Evolutionary conservation across 2,888 invertebrate species (phyloP), one percentile per base, ranked within the genome.

Genomic region (Lasioglossum morio): DNA sequence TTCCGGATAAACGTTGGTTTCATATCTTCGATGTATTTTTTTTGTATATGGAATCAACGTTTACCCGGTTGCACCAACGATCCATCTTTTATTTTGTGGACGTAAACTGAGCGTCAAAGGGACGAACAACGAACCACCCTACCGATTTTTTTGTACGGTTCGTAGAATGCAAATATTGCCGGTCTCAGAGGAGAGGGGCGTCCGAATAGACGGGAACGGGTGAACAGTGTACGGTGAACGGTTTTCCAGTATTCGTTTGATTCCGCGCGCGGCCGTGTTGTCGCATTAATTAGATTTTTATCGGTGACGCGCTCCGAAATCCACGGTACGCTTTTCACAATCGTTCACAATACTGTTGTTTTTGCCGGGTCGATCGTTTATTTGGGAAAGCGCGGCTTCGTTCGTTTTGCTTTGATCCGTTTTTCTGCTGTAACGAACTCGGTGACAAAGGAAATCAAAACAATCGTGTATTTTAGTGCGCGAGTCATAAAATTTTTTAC

Each of bases 41-140:
- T 34, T 40, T 40, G 40, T 40, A 12, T 14, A 40, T 40, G 40
- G n/a, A 12, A 70, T 40, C 40, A 40, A 1, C 40, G 37, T 40
- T 70, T n/a, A 70, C 40, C 70, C 37, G 70, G 5, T 40, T 40
- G 40, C 23, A 14, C 37, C n/a, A 70, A 70, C 70, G 70, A 70
- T 70, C n/a, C 66, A 7, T 19, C 66, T 40, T 57, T 23, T 57
- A 73, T 70, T 81, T 70, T 73, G 73, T 23, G 77, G 73, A 66
- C 76, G 76, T 72, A 81, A 70, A 82, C 70, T 53, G 53, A 43
- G 7, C 69, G 70, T 84, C 81, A 82, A 82, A 75, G 78, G 78
- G 40, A 75, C 43, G 63, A 70, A 43, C 70, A 70, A 78, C 73
- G 69, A 77, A 30, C 30, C 4, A 66, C 34, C 34, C 72, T 16